phyloP scores from a whole-genome alignment of 2,888 invertebrate genomes.

The Thymelicus acteon region DNA sequence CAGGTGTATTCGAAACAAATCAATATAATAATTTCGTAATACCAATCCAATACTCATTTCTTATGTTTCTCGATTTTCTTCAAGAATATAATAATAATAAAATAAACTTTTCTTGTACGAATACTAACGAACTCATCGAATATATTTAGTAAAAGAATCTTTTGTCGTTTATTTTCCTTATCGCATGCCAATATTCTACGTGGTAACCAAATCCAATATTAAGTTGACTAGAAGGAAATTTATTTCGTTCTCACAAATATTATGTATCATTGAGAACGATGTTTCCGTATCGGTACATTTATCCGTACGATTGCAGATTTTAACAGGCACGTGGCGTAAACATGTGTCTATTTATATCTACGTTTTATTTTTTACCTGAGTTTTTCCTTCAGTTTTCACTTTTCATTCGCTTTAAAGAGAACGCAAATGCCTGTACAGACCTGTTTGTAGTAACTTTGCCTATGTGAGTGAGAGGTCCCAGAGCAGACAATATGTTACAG shows the following conservation, averaged over 20 bases:
- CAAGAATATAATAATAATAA: no score
- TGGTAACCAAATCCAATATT: conserved; percentile 33
- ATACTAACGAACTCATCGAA: neutral
- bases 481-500: no score
- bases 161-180: conserved; percentile 24
- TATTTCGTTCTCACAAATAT: neutral
- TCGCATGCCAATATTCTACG: conserved; percentile 32
- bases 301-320: neutral
- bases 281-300: neutral
- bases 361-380: neutral
- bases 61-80: no score
- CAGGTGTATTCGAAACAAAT: no score
- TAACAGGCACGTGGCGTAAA: neutral
- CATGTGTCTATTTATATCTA: neutral
- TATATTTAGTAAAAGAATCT: conserved; percentile 1
- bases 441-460: no score
- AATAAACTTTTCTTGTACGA: neutral
- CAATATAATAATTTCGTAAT: no score
- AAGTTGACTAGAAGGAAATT: conserved; percentile 8
- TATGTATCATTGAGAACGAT: no score
- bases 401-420: no score
- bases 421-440: no score
- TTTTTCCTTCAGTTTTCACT: neutral
- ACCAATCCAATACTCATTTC: no score
- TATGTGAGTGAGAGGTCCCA: no score